A percentile compares a stretch with the other conserved stretches of the same genome.
phyloP scores from a whole-genome alignment of 2,888 invertebrate genomes.

The Drosophila pegasa region DNA sequence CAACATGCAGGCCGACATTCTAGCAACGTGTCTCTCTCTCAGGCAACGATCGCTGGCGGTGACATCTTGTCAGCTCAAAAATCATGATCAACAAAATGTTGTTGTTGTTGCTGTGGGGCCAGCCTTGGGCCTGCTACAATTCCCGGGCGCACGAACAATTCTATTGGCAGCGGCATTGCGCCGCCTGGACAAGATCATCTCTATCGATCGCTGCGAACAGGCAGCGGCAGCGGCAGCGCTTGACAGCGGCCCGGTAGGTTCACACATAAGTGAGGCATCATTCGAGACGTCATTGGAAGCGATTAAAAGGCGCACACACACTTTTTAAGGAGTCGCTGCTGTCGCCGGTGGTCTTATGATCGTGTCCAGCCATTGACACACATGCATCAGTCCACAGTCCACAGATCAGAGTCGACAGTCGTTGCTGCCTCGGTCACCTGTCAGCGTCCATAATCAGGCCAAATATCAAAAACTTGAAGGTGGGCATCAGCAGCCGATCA shows the following conservation, averaged over 20 bases:
- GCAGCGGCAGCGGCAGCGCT: constrained; percentile 63
- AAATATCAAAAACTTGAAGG: constrained; percentile 52
- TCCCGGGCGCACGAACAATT: constrained; percentile 60
- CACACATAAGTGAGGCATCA: constrained; percentile 79
- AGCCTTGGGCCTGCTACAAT: constrained; percentile 24
- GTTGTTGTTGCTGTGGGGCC: too few species aligned
- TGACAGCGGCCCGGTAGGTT: constrained; percentile 79
- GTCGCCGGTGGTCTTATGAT: constrained; percentile 63
- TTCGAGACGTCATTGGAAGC: constrained; percentile 74
- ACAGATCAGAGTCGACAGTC: not conserved
- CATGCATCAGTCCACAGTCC: constrained; percentile 26
- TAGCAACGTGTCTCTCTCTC: constrained; percentile 41
- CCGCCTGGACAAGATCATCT: constrained; percentile 61
- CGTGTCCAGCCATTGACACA: constrained; percentile 49
- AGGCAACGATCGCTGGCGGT: constrained; percentile 67
- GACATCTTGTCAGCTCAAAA: constrained; percentile 81
- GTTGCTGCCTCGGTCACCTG: constrained; percentile 55
- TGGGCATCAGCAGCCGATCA: constrained; percentile 33
- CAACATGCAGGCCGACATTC: constrained; percentile 75
- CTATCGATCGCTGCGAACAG: constrained; percentile 74
- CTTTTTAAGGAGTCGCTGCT: constrained; percentile 66
- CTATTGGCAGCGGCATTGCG: constrained; percentile 59
- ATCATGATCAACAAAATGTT: constrained; percentile 80
- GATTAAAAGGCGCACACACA: constrained; percentile 70
- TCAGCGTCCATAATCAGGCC: constrained; percentile 67